Conservation (phyloP, 2,797 vertebrate genomes). For the Columba guinea region DNA sequence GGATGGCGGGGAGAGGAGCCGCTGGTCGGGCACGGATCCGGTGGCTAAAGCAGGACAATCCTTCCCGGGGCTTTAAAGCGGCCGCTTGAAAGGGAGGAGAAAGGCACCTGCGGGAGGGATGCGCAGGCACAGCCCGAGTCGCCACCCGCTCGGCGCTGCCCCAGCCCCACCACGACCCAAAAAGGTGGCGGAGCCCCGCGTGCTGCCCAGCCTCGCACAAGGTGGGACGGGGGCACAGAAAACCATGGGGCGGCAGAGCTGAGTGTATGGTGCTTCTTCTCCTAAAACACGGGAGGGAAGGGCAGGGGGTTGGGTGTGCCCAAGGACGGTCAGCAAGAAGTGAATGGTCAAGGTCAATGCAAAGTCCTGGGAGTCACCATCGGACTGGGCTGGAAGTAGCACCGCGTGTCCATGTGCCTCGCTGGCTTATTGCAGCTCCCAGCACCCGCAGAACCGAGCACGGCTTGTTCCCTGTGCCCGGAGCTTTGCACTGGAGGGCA, state of each 20-base stretch:
- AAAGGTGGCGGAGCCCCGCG: neutral
- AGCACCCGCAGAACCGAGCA: fast-evolving
- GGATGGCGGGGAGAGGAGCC: neutral
- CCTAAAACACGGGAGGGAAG: fast-evolving
- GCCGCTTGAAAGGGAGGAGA: neutral
- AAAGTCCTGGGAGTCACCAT: neutral
- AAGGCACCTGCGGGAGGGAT: neutral
- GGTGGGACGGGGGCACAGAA: neutral
- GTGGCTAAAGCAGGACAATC: neutral
- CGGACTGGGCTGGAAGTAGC: neutral
- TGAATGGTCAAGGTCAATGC: neutral
- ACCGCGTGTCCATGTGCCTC: fast-evolving
- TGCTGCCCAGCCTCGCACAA: neutral
- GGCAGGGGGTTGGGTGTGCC: fast-evolving
- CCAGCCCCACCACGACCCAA: neutral
- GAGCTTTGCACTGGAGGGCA: neutral
- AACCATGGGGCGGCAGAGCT: too few relatives aligned
- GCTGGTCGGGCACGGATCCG: neutral
- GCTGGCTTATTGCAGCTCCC: neutral
- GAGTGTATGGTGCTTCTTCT: fast-evolving
- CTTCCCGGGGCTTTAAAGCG: neutral
- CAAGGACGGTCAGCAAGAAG: neutral
- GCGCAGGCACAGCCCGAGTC: neutral
- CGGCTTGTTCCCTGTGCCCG: neutral
- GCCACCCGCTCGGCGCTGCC: neutral